phyloP scores from a whole-genome alignment of 2,113 vertebrate species.

The Scomber colias region DNA sequence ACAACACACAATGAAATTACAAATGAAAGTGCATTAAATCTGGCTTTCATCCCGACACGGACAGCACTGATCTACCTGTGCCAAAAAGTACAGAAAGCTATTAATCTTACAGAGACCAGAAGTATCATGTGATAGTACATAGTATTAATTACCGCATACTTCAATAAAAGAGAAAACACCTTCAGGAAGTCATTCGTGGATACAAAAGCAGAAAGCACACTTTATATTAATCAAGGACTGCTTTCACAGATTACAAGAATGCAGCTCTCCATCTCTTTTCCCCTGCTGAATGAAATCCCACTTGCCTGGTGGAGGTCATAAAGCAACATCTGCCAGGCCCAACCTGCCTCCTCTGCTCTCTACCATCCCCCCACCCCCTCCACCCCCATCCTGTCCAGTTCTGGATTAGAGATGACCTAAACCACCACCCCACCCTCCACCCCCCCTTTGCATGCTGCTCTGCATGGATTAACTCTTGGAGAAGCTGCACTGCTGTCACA shows the following conservation, averaged over 20 bases:
- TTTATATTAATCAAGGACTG: neutral
- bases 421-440: neutral
- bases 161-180: slow-evolving; percentile 12
- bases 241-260: neutral
- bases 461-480: slow-evolving; percentile 74
- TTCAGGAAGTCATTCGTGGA: neutral
- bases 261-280: neutral
- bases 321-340: slow-evolving; percentile 74
- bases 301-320: slow-evolving; percentile 48
- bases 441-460: slow-evolving; percentile 37
- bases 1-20: too few species aligned
- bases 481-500: slow-evolving; percentile 66
- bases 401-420: slow-evolving; percentile 72
- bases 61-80: too few species aligned
- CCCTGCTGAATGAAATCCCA: slow-evolving; percentile 17
- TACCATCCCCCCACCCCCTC: slow-evolving; percentile 31
- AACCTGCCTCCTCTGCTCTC: slow-evolving; percentile 27
- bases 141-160: neutral
- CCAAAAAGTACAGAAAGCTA: too few species aligned
- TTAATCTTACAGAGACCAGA: neutral
- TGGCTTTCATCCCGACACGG: too few species aligned
- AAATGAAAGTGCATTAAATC: too few species aligned
- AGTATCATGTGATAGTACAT: neutral
- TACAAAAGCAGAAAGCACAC: neutral
- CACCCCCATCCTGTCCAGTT: slow-evolving; percentile 41